These are phyloP conservation scores for Drosophila putrida DNA, from an alignment of 2,888 invertebrate genomes.

Conservation along the genomic window DNA sequence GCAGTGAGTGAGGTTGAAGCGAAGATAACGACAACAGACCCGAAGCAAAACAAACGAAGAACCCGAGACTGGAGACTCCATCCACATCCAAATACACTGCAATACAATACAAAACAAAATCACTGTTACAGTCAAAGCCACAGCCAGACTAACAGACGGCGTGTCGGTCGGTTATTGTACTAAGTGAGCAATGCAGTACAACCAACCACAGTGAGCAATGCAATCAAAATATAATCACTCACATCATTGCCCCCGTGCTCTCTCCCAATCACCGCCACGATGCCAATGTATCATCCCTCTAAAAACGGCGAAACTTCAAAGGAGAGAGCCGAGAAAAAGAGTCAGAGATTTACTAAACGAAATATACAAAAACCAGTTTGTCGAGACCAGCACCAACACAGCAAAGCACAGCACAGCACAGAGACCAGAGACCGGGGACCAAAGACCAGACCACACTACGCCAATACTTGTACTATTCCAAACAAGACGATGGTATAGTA, in stretches of 20 bases:
- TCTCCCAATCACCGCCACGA: conserved; percentile 73
- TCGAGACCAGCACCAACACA: conserved; percentile 5
- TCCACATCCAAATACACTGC: conserved; percentile 43
- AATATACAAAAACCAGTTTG: conserved; percentile 71
- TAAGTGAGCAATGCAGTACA: conserved; percentile 73
- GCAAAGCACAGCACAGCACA: neutral
- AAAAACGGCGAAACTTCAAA: conserved; percentile 79
- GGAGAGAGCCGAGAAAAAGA: conserved; percentile 77
- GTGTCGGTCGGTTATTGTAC: conserved; percentile 64
- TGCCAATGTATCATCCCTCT: conserved; percentile 79
- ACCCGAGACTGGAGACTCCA: conserved; percentile 29
- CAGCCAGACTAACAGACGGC: conserved; percentile 72
- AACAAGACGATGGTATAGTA: conserved; percentile 61
- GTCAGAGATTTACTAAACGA: conserved; percentile 80
- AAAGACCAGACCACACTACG: conserved; percentile 25
- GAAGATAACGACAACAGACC: conserved; percentile 71
- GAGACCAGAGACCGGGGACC: conserved; percentile 19
- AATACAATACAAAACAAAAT: conserved; percentile 61
- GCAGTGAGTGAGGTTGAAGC: conserved; percentile 71
- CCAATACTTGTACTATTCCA: conserved; percentile 38
- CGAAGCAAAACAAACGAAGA: conserved; percentile 80
- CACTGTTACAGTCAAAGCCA: conserved; percentile 71
- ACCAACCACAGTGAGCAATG: conserved; percentile 82
- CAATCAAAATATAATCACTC: conserved; percentile 81
- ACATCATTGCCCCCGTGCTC: conserved; percentile 83